Base-by-base conservation (phyloP, 2,888 invertebrate species). In the Pasiphila rectangulata region DNA sequence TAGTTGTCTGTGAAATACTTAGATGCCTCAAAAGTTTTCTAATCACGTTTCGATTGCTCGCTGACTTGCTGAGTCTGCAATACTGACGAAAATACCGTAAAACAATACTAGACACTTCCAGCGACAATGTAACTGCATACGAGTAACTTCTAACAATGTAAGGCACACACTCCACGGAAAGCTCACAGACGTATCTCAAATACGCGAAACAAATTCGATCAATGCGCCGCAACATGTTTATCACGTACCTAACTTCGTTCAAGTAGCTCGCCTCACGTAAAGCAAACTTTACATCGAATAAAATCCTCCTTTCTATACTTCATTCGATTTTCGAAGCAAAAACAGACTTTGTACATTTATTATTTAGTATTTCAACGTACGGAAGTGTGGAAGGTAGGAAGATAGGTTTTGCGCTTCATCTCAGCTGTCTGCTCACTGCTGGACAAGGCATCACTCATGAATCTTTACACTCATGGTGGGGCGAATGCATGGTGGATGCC, bases 241-340 rank as follows among this genome's bases (percentile, higher is more conserved):
- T 38, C 15, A 42, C 25, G 32, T 42, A 27, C 10, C 23, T 27
- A 25, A 34, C 20, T 39, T 27, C 27, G 48, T 40, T 35, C 24
- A 21, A 45, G 44, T 29, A 45, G 21, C 44, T 21, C 41, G 41
- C 27, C 41, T 32, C 49, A 37, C 37, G 40, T 52, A 44, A 19
- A 29, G 13, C 24, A 44, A 44, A 56, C 55, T 51, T 46, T 49
- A 49, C 43, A 45, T 27, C 30, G 37, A 29, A 47, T 53, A 48
- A 57, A 42, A 56, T 54, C 53, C 37, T 32, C 42, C 30, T 52
- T 58, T 53, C 42, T 34, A 47, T 57, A 30, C 40, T 40, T 57
- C 50, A 61, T 56, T 56, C 55, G 59, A 59, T 62, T 61, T 56
- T 39, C 47, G 51, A 45, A 41, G 51, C 36, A 59, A 58, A 59